phyloP scores from a whole-genome alignment of 2,797 vertebrate species.

The Strix occidentalis region DNA sequence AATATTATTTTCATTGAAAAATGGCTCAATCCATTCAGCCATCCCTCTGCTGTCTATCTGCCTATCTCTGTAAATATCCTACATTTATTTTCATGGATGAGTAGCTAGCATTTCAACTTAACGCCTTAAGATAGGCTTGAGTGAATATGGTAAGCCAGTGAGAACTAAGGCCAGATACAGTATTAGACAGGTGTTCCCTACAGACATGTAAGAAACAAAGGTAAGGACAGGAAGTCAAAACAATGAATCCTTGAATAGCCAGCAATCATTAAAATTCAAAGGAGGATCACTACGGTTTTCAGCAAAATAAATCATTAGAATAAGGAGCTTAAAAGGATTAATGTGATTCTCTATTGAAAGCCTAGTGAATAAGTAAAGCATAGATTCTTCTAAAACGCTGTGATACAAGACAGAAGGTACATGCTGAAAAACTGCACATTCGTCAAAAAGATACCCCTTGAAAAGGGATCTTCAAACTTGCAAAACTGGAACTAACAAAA shows the following conservation, averaged over 20 bases:
- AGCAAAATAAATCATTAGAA: constrained; percentile 93
- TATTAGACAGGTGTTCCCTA: constrained; percentile 87
- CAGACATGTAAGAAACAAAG: constrained; percentile 87
- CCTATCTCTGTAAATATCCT: constrained; percentile 75
- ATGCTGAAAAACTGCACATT: constrained; percentile 69
- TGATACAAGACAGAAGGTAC: constrained; percentile 74
- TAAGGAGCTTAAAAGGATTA: constrained; percentile 91
- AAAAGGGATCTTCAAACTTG: constrained; percentile 55
- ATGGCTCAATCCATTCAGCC: constrained; percentile 70
- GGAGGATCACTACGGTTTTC: constrained; percentile 86
- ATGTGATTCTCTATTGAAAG: constrained; percentile 87
- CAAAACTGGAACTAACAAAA: constrained; percentile 43
- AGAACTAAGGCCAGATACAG: constrained; percentile 82
- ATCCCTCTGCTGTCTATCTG: constrained; percentile 72
- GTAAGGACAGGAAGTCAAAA: constrained; percentile 92
- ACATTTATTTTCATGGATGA: constrained; percentile 79
- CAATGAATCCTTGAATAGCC: constrained; percentile 89
- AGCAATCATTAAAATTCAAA: constrained; percentile 91
- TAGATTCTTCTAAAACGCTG: constrained; percentile 76
- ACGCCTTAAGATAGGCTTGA: constrained; percentile 81
- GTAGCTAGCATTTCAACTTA: constrained; percentile 76
- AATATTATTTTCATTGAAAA: constrained; percentile 64
- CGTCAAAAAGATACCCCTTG: constrained; percentile 42
- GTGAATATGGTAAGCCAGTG: constrained; percentile 80
- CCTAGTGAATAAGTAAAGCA: constrained; percentile 81